Percentiles rank a stretch among this genome's conserved stretches.
Conservation (phyloP, 1,140 invertebrate genomes). For the Wiebesia pumilae region DNA sequence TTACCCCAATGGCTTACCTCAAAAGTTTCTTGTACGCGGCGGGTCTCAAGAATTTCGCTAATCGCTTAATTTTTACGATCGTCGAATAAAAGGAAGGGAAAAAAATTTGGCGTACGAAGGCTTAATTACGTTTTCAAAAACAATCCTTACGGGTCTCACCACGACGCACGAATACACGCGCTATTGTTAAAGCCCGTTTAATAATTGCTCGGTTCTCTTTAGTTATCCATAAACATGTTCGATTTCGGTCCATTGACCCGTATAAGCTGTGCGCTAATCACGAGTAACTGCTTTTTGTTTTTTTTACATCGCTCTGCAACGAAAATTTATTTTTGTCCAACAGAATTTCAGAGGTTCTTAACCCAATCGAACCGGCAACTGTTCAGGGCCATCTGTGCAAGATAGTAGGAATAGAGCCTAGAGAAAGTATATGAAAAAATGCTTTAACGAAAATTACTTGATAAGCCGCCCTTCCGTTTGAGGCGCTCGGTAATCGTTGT, state of each 20-base stretch:
- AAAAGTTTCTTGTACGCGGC: background rate
- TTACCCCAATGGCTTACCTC: slow-evolving; percentile 20
- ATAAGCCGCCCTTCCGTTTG: too few species aligned
- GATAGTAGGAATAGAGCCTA: background rate
- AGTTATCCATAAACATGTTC: background rate
- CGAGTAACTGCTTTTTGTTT: background rate
- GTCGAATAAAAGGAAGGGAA: background rate
- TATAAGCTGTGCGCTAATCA: background rate
- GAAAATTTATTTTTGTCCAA: background rate
- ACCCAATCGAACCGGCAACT: background rate
- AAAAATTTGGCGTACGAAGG: background rate
- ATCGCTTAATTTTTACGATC: slow-evolving; percentile 40
- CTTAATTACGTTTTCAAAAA: background rate
- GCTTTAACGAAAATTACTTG: background rate
- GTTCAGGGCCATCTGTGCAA: background rate
- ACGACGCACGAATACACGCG: background rate
- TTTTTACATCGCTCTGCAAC: background rate
- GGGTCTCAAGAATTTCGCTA: slow-evolving; percentile 11
- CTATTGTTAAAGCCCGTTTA: background rate
- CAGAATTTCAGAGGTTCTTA: background rate
- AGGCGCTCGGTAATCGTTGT: too few species aligned
- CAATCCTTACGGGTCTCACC: background rate
- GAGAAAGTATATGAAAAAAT: background rate
- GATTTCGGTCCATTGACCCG: background rate
- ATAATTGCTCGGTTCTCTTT: background rate